Evolutionary conservation across 1,140 invertebrate genomes (phyloP).

Genomic region (Hycleus phaleratus): DNA sequence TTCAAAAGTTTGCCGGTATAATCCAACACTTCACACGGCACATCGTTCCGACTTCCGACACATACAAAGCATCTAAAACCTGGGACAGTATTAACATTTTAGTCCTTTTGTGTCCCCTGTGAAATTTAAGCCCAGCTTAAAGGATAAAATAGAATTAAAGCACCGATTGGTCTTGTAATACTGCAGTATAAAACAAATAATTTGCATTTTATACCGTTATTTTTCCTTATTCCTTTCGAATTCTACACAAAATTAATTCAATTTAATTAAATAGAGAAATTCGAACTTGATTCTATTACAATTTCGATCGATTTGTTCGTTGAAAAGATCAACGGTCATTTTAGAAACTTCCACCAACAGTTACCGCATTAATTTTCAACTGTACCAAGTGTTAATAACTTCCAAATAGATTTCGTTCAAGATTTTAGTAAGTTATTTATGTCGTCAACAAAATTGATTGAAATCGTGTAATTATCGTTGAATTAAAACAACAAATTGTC

Average conservation of each 20-base stretch:
- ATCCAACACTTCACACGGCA: constrained; percentile 20
- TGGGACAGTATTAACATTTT: constrained; percentile 29
- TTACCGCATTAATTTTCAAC: no score
- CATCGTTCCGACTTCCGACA: constrained; percentile 18
- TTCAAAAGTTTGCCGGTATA: constrained; percentile 6
- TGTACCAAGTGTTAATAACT: no score
- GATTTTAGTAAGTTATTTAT: no score
- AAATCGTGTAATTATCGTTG: no score
- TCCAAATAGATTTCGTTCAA: no score
- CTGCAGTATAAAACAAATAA: constrained; percentile 16
- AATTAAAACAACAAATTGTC: no score
- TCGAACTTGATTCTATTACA: no score
- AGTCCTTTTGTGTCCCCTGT: constrained; percentile 25
- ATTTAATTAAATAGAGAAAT: no score
- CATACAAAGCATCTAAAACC: constrained; percentile 22
- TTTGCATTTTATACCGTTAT: constrained; percentile 12
- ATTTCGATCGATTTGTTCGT: background rate
- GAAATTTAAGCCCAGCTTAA: constrained; percentile 29
- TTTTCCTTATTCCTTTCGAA: no score
- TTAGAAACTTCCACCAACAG: background rate
- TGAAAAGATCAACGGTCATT: background rate
- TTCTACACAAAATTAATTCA: no score
- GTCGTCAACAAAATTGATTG: no score
- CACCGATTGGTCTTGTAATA: constrained; percentile 26
- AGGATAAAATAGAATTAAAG: constrained; percentile 27